Evolutionary conservation across 64 coral and sea anemone genomes (phyloP).

Genomic region (Acropora tenuis): DNA sequence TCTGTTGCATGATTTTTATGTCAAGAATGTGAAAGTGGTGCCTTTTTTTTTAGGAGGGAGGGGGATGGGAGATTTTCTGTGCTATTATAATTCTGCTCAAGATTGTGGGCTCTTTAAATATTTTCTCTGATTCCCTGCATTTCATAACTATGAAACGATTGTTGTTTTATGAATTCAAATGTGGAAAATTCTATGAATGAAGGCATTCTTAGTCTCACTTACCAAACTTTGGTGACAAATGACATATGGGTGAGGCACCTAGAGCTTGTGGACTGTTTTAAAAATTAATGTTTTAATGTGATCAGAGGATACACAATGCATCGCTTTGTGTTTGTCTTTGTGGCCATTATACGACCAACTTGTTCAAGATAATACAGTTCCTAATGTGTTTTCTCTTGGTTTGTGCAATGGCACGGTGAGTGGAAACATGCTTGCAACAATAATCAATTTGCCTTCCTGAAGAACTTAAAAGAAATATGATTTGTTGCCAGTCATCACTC

Average conservation of each 20-base stretch:
- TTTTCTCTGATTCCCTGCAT: background rate
- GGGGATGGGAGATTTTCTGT: no score
- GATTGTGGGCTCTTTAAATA: no score
- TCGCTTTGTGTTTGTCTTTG: background rate
- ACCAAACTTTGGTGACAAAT: constrained; percentile 85
- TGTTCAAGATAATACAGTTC: constrained; percentile 84
- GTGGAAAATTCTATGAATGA: constrained; percentile 95
- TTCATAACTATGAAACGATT: background rate
- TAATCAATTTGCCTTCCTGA: no score
- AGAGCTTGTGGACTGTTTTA: no score
- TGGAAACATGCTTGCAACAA: background rate
- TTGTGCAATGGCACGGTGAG: constrained; percentile 95
- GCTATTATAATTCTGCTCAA: no score
- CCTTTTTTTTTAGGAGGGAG: no score
- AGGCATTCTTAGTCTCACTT: constrained; percentile 91
- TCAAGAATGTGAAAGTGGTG: no score
- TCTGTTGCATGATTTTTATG: no score
- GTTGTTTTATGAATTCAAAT: background rate
- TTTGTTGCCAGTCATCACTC: no score
- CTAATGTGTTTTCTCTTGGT: constrained; percentile 88
- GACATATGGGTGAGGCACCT: constrained; percentile 75
- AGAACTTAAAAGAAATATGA: no score
- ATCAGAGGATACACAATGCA: no score
- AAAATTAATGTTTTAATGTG: no score
- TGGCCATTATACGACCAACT: constrained; percentile 93